phyloP scores from a whole-genome alignment of 2,888 invertebrate species.

The Lamellibrachia columna region DNA sequence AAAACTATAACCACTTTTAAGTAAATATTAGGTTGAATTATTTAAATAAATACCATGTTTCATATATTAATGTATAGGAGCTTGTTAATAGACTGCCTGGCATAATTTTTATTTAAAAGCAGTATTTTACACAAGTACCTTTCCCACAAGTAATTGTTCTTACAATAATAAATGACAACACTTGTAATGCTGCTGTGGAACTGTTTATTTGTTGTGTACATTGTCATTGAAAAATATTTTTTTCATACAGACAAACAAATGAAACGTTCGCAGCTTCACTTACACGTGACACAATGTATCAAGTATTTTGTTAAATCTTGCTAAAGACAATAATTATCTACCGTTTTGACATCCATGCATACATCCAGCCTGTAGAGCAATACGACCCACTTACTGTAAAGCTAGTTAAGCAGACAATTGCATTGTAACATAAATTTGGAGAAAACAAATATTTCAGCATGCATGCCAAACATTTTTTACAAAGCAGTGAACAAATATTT shows the following conservation, averaged over 20 bases:
- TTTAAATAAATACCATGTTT: no score
- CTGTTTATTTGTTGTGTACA: not conserved
- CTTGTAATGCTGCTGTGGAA: not conserved
- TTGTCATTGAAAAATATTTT: not conserved
- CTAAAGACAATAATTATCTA: not conserved
- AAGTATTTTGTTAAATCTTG: not conserved
- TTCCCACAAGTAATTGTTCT: not conserved
- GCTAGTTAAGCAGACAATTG: no score
- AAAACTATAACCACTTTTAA: no score
- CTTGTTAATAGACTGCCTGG: no score
- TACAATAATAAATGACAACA: not conserved
- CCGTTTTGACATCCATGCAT: not conserved
- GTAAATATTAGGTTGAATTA: no score
- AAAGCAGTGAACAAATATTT: no score
- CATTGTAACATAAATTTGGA: no score
- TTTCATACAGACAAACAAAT: not conserved
- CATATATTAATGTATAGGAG: no score
- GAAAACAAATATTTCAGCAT: no score
- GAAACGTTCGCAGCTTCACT: not conserved
- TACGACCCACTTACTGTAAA: not conserved
- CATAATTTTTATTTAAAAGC: not conserved
- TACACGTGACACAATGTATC: not conserved
- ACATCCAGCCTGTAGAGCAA: not conserved
- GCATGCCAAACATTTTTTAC: no score
- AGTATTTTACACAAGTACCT: not conserved